Evolutionary conservation across 2,888 invertebrate genomes (phyloP), one percentile per base, ranked within the genome.

Genomic region (Andrena chrysosceles): DNA sequence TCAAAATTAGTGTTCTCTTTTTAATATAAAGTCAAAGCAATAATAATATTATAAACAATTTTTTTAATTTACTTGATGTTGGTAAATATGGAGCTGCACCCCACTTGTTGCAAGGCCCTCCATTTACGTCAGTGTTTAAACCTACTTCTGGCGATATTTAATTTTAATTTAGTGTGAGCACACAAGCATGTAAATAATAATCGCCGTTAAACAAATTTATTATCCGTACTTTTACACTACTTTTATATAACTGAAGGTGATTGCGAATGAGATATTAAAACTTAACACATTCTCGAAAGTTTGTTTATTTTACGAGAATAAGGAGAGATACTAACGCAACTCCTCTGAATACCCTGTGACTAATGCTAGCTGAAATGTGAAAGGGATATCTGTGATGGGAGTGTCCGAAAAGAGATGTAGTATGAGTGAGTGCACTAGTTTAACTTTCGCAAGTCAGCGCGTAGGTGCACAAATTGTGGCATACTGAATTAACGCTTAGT

Each of bases 301-400:
- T 67, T 60, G 42, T 59, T n/a, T 16, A 2, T 31, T 2, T 20
- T 13, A 20, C 3, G 0, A 33, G 49, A 33, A 29, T 16, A 23
- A 26, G 13, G 13, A 16, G 26, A 49, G 26, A 56, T 23, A 56
- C 56, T 23, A 56, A 23, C 56, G 56, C 23, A 26, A 26, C 13
- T 23, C 26, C 56, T 23, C 26, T 67, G 31, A 54, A 60, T 59
- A 29, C 62, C 16, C 35, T 54, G 71, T 77, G 71, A 77, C 80
- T 80, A 80, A 80, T 62, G 62, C 67, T 20, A 20, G 35, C 13
- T 77, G 64, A 77, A 80, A 80, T 80, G 80, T 80, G 80, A 80
- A 80, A 80, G 80, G 77, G 42, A 48, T 26, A 54, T 75, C 52
- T 64, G 49, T 13, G 49, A 52, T 33, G 52, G 67, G 67, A 74